Evolutionary conservation across 2,797 vertebrate species (phyloP).

Genomic region (Pipistrellus kuhlii): DNA sequence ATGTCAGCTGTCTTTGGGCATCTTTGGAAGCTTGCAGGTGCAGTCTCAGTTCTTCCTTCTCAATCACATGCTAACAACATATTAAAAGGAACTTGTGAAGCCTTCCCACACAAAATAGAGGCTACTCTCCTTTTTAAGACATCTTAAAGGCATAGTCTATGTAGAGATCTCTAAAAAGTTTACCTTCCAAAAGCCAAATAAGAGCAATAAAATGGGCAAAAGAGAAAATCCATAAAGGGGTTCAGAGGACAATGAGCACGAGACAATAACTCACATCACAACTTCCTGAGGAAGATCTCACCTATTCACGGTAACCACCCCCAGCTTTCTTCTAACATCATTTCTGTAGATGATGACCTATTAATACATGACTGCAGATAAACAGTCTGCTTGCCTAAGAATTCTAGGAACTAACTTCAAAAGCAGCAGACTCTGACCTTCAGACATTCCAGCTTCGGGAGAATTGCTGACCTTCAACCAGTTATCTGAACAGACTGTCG

Average conservation of each 20-base stretch:
- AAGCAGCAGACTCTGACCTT: neutral
- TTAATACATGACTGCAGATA: neutral
- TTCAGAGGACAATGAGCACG: constrained; percentile 14
- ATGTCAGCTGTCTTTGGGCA: constrained; percentile 96
- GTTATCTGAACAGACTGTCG: neutral
- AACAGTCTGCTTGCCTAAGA: neutral
- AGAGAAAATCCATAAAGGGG: constrained; percentile 13
- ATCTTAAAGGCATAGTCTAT: neutral
- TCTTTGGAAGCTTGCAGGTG: constrained; percentile 98
- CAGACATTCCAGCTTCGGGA: neutral
- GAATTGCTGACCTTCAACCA: neutral
- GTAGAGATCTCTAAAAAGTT: neutral
- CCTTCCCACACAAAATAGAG: constrained; percentile 16
- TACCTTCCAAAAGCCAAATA: constrained; percentile 29
- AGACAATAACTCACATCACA: constrained; percentile 18
- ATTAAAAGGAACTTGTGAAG: constrained; percentile 75
- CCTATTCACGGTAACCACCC: neutral
- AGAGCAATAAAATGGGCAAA: constrained; percentile 40
- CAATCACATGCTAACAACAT: constrained; percentile 93
- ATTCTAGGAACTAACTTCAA: neutral
- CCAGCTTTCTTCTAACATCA: neutral
- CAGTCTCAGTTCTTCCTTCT: constrained; percentile 98
- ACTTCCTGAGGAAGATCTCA: constrained; percentile 42
- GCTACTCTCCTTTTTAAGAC: constrained; percentile 5
- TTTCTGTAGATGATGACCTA: neutral